A percentile compares a stretch with the other conserved stretches of the same genome.
These are phyloP conservation scores for Theristicus caerulescens DNA, from an alignment of 2,113 vertebrate species.

Conservation along the genomic window DNA sequence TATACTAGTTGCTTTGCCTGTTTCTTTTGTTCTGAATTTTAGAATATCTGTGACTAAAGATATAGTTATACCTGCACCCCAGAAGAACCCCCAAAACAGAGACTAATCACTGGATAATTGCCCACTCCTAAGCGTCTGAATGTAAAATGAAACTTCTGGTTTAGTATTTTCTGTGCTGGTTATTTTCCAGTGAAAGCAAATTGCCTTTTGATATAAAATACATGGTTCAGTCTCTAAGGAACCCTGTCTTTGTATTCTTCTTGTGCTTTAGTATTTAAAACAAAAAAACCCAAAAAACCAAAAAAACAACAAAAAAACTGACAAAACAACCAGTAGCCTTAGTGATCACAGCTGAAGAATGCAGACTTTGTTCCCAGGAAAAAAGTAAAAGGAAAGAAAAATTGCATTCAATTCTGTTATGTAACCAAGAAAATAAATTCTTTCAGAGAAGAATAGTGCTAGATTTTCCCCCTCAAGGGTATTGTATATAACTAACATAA, in stretches of 20 bases:
- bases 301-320: no score
- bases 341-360: not conserved
- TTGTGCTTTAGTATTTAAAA: not conserved
- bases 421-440: not conserved
- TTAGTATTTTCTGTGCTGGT: not conserved
- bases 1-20: not conserved
- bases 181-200: not conserved
- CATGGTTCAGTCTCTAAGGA: not conserved
- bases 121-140: not conserved
- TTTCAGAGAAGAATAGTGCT: not conserved
- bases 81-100: not conserved
- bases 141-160: not conserved
- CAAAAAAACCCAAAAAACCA: no score
- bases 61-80: not conserved
- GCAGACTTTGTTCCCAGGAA: not conserved
- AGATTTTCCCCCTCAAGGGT: not conserved
- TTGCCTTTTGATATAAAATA: not conserved
- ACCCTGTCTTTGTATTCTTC: not conserved
- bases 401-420: not conserved
- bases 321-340: not conserved
- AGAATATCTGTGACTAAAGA: not conserved
- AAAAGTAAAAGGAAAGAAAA: not conserved
- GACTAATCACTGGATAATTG: not conserved
- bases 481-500: not conserved
- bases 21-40: not conserved